phyloP scores from a whole-genome alignment of 2,113 vertebrate genomes.

The Malurus melanocephalus region DNA sequence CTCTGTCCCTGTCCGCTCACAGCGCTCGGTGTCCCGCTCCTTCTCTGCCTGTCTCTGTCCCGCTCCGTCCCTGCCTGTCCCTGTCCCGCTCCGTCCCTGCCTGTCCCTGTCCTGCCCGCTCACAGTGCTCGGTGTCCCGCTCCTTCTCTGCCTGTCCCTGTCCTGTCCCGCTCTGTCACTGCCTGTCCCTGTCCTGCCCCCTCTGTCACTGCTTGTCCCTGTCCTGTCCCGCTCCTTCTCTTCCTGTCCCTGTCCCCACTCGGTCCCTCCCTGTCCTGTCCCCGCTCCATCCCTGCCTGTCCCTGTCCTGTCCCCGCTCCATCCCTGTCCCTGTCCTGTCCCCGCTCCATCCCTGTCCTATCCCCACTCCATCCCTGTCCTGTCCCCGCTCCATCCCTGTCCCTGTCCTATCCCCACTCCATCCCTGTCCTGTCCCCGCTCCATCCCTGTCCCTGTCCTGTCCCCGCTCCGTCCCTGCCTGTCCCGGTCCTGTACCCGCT shows the following conservation, averaged over 20 bases:
- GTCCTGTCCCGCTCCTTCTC: rapidly evolving
- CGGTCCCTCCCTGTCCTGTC: no score
- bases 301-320: no score
- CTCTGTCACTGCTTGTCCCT: rapidly evolving
- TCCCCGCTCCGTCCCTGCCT: no score
- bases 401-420: no score
- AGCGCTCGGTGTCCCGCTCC: rapidly evolving
- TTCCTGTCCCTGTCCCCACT: no score
- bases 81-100: rapidly evolving
- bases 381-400: not conserved
- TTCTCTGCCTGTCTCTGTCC: not conserved
- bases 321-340: not conserved
- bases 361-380: no score
- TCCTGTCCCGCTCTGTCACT: not conserved
- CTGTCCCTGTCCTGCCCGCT: not conserved
- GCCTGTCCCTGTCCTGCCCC: rapidly evolving
- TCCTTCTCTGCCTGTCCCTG: rapidly evolving
- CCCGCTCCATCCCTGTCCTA: no score
- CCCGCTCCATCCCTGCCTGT: rapidly evolving
- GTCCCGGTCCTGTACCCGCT: not conserved
- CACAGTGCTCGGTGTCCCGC: no score
- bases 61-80: not conserved
- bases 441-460: not conserved
- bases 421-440: not conserved
- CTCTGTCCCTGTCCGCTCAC: not conserved